These are phyloP conservation scores for Pristionchus mayeri DNA, from an alignment of 2,888 invertebrate genomes.

Conservation along the genomic window DNA sequence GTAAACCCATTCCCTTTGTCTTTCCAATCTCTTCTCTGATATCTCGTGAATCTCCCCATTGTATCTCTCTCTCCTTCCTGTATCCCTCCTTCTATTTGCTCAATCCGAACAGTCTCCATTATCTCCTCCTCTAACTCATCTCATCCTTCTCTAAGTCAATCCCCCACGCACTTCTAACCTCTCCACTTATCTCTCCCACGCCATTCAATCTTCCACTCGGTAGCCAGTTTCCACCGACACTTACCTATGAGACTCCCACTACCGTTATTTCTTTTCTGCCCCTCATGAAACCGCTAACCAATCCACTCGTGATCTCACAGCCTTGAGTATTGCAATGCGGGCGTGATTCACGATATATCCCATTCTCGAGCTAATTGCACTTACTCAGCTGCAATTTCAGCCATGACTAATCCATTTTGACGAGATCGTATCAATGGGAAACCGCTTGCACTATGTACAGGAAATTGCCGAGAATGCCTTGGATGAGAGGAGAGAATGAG, in stretches of 20 bases:
- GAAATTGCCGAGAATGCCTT: background rate
- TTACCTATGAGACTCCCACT: background rate
- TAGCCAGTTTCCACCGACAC: background rate
- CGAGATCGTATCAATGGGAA: background rate
- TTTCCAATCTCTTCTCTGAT: background rate
- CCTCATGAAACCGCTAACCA: background rate
- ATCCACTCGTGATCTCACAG: background rate
- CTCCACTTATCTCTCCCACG: background rate
- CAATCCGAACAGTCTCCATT: background rate
- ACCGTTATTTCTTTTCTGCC: background rate
- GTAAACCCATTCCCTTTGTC: background rate
- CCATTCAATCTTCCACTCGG: constrained; percentile 16
- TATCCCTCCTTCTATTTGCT: background rate
- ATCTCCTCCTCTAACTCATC: constrained; percentile 12
- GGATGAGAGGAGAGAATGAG: background rate
- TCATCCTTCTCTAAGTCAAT: constrained; percentile 20
- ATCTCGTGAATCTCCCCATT: background rate
- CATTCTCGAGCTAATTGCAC: background rate
- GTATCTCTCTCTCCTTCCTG: constrained; percentile 6
- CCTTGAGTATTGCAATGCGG: background rate
- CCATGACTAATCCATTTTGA: background rate
- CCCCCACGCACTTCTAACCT: constrained; percentile 21
- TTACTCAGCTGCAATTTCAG: background rate
- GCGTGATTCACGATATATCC: background rate
- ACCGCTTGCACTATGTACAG: background rate